phyloP scores from a whole-genome alignment of 2,113 vertebrate genomes.

The Cheirogaleus medius region DNA sequence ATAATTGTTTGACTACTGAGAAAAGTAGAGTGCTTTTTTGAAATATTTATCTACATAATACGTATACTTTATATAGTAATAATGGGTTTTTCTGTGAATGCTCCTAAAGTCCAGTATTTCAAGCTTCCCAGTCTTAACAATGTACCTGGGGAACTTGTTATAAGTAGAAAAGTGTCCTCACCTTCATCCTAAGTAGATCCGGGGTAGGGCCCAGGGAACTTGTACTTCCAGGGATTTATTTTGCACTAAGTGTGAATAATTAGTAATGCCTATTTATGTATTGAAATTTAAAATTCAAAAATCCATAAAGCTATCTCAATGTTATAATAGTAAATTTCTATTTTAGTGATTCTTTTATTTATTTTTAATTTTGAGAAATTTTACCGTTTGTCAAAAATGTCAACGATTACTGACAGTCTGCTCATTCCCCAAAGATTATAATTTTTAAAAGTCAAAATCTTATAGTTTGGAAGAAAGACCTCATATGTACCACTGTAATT shows the following conservation, averaged over 20 bases:
- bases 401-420: neutral
- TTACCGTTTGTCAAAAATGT: neutral
- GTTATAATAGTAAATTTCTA: neutral
- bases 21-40: neutral
- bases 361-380: neutral
- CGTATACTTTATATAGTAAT: neutral
- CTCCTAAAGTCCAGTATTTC: neutral
- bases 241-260: neutral
- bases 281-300: neutral
- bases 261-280: neutral
- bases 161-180: neutral
- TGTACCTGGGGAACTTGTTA: neutral
- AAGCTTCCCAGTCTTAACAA: neutral
- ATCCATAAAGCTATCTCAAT: neutral
- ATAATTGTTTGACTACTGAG: neutral
- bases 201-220: fast-evolving
- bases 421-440: neutral
- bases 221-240: neutral
- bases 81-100: neutral
- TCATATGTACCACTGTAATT: neutral
- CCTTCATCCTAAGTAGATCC: neutral
- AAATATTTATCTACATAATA: neutral
- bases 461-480: neutral
- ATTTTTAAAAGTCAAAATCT: neutral
- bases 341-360: neutral